Evolutionary conservation across 1,140 invertebrate species (phyloP), one percentile per base, ranked within the genome.

Genomic region (Sipha flava): DNA sequence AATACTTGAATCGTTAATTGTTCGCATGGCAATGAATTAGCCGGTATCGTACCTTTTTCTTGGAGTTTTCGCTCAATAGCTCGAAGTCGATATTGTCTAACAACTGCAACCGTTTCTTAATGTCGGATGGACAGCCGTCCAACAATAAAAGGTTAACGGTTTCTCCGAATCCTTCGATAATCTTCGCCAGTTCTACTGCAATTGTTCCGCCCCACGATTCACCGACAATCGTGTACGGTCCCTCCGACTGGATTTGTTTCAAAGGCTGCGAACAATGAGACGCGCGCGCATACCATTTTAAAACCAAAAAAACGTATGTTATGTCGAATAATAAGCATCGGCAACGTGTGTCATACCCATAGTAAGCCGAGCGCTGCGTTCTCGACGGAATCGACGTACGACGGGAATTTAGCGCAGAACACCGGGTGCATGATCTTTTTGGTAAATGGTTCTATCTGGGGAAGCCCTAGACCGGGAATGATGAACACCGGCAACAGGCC

Each of bases 131-230:
- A 59, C 49, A 57, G 16, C 80, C 81, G 40, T 82, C 80, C 5
- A 82, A 7, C 16, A 81, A 72, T 26, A 82, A 49, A 9, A 82
- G 47, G 6, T 66, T 79, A 1, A 82, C 81, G 3, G 26, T 79
- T 37, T 82, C 52, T 29, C 75, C 80, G 47, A 73, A 57, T 40
- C 68, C 79, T 80, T 83, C 82, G 1, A 83, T 49, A 66, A 81
- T 64, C 3, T 80, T 73, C 6, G 80, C 59, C 2, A 83, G 49
- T 57, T 82, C 72, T 1, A 83, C 31, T 14, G 82, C 82, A 47
- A 82, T 45, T 9, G 47, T 66, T 21, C 80, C 80, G 49, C 82
- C 79, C 82, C 82, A 83, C 12, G 79, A 79, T 57, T 83, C 82
- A 16, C 81, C 82, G 2, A 83, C 49, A 2, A 83, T 75, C 14